Percentiles rank a stretch among this genome's conserved stretches.
Conservation (phyloP, 2,888 invertebrate species). For the Drosophila pegasa region DNA sequence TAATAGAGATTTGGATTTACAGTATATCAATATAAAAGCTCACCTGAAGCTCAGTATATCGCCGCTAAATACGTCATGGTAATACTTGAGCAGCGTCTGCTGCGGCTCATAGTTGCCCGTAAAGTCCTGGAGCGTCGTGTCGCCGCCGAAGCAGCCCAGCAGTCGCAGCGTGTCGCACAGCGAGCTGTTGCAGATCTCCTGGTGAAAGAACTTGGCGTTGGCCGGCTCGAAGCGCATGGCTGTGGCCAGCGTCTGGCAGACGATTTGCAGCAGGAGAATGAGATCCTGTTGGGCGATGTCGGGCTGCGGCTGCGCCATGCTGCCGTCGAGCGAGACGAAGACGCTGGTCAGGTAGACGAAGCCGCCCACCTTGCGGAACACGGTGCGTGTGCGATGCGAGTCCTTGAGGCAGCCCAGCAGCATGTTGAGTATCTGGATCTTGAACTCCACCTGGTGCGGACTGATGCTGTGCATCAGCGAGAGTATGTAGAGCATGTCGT, state of each 20-base stretch:
- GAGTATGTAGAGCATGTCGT: conserved; percentile 96
- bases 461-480: conserved; percentile 96
- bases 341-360: conserved; percentile 99
- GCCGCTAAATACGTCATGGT: conserved; percentile 91
- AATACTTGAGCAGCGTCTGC: conserved; percentile 85
- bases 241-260: conserved; percentile 97
- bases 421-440: conserved; percentile 95
- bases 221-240: conserved; percentile 99
- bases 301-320: conserved; percentile 86
- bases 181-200: conserved; percentile 97
- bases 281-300: conserved; percentile 87
- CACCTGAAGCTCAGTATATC: conserved; percentile 87
- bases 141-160: conserved; percentile 93
- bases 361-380: conserved; percentile 98
- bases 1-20: not conserved
- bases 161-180: conserved; percentile 96
- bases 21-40: conserved; percentile 18
- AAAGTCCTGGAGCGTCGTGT: conserved; percentile 85
- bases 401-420: conserved; percentile 95
- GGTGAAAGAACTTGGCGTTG: conserved; percentile 98
- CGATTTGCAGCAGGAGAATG: conserved; percentile 92
- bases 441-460: conserved; percentile 91
- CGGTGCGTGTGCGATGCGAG: conserved; percentile 97
- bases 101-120: conserved; percentile 81
- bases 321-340: conserved; percentile 95